phyloP scores from a whole-genome alignment of 1,140 invertebrate genomes.

The Hesperophylax magnus region DNA sequence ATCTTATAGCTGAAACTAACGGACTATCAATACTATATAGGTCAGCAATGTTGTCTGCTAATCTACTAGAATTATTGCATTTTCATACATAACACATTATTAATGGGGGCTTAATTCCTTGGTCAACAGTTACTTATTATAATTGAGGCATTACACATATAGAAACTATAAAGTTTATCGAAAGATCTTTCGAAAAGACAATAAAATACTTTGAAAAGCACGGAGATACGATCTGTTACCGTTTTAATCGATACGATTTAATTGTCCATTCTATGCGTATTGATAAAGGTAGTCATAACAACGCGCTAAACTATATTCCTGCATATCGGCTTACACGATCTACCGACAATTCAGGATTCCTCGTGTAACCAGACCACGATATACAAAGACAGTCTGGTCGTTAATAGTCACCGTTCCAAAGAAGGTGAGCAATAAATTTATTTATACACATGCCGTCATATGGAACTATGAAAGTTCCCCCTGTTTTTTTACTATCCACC shows the following conservation, averaged over 20 bases:
- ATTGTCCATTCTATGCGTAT: conserved; percentile 1
- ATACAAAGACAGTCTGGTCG: conserved; percentile 38
- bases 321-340: conserved; percentile 24
- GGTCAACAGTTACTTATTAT: too few relatives aligned
- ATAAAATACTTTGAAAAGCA: too few relatives aligned
- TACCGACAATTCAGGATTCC: not conserved
- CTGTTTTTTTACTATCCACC: not conserved
- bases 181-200: too few relatives aligned
- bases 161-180: too few relatives aligned
- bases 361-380: not conserved
- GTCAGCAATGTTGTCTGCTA: too few relatives aligned
- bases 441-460: conserved; percentile 47
- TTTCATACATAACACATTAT: too few relatives aligned
- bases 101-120: too few relatives aligned
- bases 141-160: too few relatives aligned
- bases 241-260: conserved; percentile 1
- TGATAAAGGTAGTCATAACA: conserved; percentile 26
- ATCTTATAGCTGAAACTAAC: too few relatives aligned
- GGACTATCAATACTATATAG: too few relatives aligned
- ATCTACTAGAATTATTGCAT: too few relatives aligned
- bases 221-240: too few relatives aligned
- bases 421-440: conserved; percentile 55
- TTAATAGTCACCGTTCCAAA: conserved; percentile 15
- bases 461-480: conserved; percentile 28
- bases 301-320: not conserved